These are phyloP conservation scores for Sminthurinus signatus DNA, from an alignment of 1,140 invertebrate genomes.

Conservation along the genomic window DNA sequence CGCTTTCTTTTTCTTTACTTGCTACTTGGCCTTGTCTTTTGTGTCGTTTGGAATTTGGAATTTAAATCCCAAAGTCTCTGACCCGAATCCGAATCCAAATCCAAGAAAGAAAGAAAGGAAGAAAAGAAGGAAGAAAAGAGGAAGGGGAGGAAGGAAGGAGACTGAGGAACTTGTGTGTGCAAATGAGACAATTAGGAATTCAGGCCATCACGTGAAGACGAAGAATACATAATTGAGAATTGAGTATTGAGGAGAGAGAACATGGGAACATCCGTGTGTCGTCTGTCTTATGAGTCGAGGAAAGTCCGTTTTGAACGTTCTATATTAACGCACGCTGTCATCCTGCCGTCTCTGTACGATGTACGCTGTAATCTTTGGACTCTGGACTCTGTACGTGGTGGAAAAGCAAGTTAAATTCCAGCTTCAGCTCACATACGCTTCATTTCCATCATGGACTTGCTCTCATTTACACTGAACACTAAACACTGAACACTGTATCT, in stretches of 20 bases:
- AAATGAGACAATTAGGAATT: constrained; percentile 18
- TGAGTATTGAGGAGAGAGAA: not conserved
- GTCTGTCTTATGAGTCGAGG: not conserved
- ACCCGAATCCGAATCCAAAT: not conserved
- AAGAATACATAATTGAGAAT: constrained; percentile 10
- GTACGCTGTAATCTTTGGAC: not conserved
- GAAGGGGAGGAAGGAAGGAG: not conserved
- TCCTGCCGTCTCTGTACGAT: not conserved
- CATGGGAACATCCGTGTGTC: not conserved
- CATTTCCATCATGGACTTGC: too few relatives aligned
- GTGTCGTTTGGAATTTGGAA: too few relatives aligned
- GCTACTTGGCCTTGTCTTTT: too few relatives aligned
- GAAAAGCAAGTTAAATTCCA: not conserved
- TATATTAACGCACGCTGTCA: not conserved
- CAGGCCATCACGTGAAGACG: constrained; percentile 6
- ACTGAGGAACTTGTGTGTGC: too few relatives aligned
- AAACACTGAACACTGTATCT: too few relatives aligned
- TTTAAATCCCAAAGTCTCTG: too few relatives aligned
- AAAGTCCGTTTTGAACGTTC: not conserved
- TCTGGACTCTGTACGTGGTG: not conserved
- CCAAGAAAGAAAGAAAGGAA: not conserved
- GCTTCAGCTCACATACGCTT: not conserved
- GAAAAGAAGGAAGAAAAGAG: not conserved
- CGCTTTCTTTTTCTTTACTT: too few relatives aligned
- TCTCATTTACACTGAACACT: too few relatives aligned